A percentile compares a stretch with the other conserved stretches of the same genome.
Conservation (phyloP, 2,888 invertebrate species). For the Agriopis marginaria region DNA sequence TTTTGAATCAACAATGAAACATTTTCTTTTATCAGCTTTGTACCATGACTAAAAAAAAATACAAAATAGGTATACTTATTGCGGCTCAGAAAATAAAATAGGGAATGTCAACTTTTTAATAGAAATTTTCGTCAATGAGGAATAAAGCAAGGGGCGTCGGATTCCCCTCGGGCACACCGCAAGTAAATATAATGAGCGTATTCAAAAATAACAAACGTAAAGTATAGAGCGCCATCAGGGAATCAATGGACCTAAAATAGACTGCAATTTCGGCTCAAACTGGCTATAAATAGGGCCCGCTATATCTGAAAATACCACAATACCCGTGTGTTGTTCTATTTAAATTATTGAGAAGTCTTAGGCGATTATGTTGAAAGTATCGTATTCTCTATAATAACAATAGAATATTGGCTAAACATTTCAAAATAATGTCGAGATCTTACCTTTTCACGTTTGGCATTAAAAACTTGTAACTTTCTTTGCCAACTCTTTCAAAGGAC, state of each 20-base stretch:
- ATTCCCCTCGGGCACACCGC: slow-evolving; percentile 39
- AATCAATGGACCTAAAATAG: slow-evolving; percentile 63
- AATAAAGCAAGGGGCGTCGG: slow-evolving; percentile 46
- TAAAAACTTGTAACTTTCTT: slow-evolving; percentile 21
- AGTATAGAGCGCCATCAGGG: slow-evolving; percentile 50
- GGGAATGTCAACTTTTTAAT: slow-evolving; percentile 59
- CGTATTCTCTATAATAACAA: slow-evolving; percentile 15
- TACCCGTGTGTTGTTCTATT: slow-evolving; percentile 40
- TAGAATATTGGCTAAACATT: slow-evolving; percentile 14
- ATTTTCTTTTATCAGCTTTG: too few species aligned
- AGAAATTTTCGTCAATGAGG: slow-evolving; percentile 42
- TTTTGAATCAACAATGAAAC: neutral
- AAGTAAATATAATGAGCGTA: slow-evolving; percentile 46
- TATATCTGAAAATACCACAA: slow-evolving; percentile 55
- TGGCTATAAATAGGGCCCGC: slow-evolving; percentile 57
- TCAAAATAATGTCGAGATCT: slow-evolving; percentile 30
- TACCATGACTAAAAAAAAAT: neutral
- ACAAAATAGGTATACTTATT: neutral
- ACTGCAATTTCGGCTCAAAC: slow-evolving; percentile 55
- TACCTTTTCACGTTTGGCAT: slow-evolving; percentile 32
- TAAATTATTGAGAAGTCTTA: slow-evolving; percentile 9
- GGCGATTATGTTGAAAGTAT: slow-evolving; percentile 33
- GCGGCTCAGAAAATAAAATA: slow-evolving; percentile 19
- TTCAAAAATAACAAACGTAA: slow-evolving; percentile 57
- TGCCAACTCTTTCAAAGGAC: slow-evolving; percentile 16